Percentiles rank a stretch among this genome's conserved stretches.
These are phyloP conservation scores for Sinocyclocheilus anophthalmus DNA, from an alignment of 2,113 vertebrate genomes.

Conservation along the genomic window DNA sequence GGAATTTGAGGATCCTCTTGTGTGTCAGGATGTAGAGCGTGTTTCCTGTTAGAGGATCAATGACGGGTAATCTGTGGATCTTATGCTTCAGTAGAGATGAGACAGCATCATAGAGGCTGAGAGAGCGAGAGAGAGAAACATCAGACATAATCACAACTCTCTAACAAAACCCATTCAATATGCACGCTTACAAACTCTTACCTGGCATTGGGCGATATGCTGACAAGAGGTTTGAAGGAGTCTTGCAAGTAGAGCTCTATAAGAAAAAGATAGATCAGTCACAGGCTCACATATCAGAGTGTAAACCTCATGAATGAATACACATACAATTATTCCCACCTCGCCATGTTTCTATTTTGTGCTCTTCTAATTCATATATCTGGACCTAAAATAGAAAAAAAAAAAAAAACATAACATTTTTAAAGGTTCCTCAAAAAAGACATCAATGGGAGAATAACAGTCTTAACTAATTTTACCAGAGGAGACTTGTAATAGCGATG, in stretches of 20 bases:
- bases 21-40: slow-evolving; percentile 98
- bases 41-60: slow-evolving; percentile 93
- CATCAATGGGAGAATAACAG: neutral
- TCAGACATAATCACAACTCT: neutral
- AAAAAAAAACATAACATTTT: neutral
- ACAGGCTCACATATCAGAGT: neutral
- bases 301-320: neutral
- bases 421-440: neutral
- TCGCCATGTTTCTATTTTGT: slow-evolving; percentile 99
- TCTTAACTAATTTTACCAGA: slow-evolving; percentile 78
- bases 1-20: slow-evolving; percentile 98
- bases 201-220: slow-evolving; percentile 96
- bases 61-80: slow-evolving; percentile 96
- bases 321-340: slow-evolving; percentile 71
- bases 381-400: slow-evolving; percentile 81
- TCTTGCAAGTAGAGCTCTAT: slow-evolving; percentile 94
- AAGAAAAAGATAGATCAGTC: neutral
- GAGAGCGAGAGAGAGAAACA: slow-evolving; percentile 1
- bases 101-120: slow-evolving; percentile 94
- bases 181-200: slow-evolving; percentile 58
- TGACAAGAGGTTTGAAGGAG: slow-evolving; percentile 95
- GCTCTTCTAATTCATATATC: slow-evolving; percentile 97
- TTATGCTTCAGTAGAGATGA: slow-evolving; percentile 93
- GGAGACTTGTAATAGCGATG: slow-evolving; percentile 98
- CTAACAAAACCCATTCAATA: neutral